A percentile compares a stretch with the other conserved stretches of the same genome.
These are phyloP conservation scores for Rhinopomastus cyanomelas DNA, from an alignment of 2,113 vertebrate genomes.

Conservation along the genomic window DNA sequence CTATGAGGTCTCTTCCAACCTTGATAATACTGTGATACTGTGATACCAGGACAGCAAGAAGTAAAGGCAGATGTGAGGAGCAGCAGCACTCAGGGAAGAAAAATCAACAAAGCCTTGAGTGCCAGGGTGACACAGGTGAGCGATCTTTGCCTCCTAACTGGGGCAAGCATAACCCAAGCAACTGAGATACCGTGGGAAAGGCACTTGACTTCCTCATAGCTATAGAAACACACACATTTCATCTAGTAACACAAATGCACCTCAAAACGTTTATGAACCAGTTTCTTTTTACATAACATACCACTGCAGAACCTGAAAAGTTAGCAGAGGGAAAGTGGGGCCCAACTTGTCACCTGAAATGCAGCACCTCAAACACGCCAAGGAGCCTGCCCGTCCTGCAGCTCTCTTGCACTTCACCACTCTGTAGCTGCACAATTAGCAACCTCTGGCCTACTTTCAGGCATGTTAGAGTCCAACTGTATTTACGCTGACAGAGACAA, in stretches of 20 bases:
- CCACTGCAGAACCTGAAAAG: not conserved
- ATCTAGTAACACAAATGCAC: not conserved
- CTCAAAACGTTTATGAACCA: not conserved
- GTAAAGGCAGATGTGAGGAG: not conserved
- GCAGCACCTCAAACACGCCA: not conserved
- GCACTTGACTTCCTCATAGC: not conserved
- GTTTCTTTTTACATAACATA: fast-evolving
- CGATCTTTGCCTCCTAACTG: fast-evolving
- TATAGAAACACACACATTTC: not conserved
- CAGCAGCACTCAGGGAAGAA: not conserved
- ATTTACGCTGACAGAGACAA: slow-evolving; percentile 71
- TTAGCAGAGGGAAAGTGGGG: no score
- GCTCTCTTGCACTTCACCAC: not conserved
- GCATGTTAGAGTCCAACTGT: slow-evolving; percentile 40
- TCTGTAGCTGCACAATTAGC: slow-evolving; percentile 21
- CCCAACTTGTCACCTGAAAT: not conserved
- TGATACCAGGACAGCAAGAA: not conserved
- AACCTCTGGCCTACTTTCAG: slow-evolving; percentile 53
- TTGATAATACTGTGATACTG: no score
- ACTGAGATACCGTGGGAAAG: not conserved
- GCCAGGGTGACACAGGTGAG: not conserved
- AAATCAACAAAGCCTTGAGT: not conserved
- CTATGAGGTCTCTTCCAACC: no score
- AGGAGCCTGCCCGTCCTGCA: not conserved
- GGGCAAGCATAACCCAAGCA: not conserved